Base-by-base conservation (phyloP, 2,113 vertebrate genomes). In the Psammodynastes pulverulentus region DNA sequence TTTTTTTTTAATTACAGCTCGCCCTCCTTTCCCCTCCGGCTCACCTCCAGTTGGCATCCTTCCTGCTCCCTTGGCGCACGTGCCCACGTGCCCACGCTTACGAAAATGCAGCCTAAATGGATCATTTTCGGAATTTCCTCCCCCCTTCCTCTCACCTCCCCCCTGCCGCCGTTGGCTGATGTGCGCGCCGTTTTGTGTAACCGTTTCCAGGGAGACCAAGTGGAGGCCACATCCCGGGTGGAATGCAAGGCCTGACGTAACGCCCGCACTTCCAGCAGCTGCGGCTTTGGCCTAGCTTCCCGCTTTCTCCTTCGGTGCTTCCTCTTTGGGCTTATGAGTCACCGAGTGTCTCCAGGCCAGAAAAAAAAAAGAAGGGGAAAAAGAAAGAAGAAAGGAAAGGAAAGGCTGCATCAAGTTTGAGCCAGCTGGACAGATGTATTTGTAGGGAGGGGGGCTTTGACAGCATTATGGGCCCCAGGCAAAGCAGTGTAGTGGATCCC, bases 161-260 rank as follows among this genome's bases (percentile, higher is more conserved):
- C 13, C 2, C n/a, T 6, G 1, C 2, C 13, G 2, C 15, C 2
- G 48, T 26, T 54, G 49, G 49, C 89, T 17, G 49, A 23, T 39
- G 48, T 19, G 19, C 4, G 49, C 17, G 26, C 34, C 5, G 34
- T 39, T 29, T 24, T 34, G 49, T 51, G 56, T 87, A 24, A 53
- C 24, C 7, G 56, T 91, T 87, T 86, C 56, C 34, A 39, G 5
- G 56, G 85, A 52, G 48, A 43, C 56, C 2, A 34, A 46, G 0
- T 2, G 24, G 24, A 46, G 43, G 90, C 52, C 43, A 4, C 53
- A 15, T 79, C 72, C 58, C 23, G 29, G 3, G 84, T 3, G 53
- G 84, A 54, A 86, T 91, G 84, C 53, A 48, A 56, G 90, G 43
- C 54, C 84, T 87, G 85, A 72, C 56, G 56, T 87, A 62, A 91